Conservation (phyloP, 1,140 invertebrate genomes). For the Lepidostoma basale region DNA sequence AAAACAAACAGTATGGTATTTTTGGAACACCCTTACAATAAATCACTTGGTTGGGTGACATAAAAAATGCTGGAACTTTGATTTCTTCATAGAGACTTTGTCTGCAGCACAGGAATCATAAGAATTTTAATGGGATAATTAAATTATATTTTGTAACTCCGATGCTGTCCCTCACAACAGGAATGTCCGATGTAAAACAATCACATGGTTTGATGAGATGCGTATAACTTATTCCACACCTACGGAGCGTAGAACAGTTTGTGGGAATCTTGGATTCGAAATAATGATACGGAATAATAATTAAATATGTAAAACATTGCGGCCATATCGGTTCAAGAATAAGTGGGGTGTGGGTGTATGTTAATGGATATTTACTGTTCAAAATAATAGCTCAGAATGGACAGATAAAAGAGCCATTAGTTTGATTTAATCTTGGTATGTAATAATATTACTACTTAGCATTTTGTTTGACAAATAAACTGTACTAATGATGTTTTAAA, state of each 20-base stretch:
- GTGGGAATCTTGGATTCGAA: slow-evolving; percentile 11
- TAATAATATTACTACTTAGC: too few relatives aligned
- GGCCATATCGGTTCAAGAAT: too few relatives aligned
- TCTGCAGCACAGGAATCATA: neutral
- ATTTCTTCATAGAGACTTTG: neutral
- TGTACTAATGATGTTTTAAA: too few relatives aligned
- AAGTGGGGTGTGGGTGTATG: too few relatives aligned
- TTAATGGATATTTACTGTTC: too few relatives aligned
- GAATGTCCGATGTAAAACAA: slow-evolving; percentile 13
- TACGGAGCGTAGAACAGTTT: neutral
- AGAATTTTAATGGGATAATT: slow-evolving; percentile 18
- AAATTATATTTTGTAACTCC: too few relatives aligned
- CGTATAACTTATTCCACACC: slow-evolving; percentile 8
- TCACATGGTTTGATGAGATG: slow-evolving; percentile 1
- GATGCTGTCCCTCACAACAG: too few relatives aligned
- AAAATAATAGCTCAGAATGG: too few relatives aligned
- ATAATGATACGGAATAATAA: neutral
- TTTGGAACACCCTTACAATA: neutral
- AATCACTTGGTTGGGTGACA: neutral
- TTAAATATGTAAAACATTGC: neutral
- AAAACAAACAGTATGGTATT: too few relatives aligned
- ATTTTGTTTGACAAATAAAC: too few relatives aligned
- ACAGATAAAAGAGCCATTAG: too few relatives aligned
- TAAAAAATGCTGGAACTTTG: neutral
- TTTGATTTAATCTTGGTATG: too few relatives aligned